phyloP scores from a whole-genome alignment of 2,113 vertebrate genomes.

The Oncorhynchus nerka region DNA sequence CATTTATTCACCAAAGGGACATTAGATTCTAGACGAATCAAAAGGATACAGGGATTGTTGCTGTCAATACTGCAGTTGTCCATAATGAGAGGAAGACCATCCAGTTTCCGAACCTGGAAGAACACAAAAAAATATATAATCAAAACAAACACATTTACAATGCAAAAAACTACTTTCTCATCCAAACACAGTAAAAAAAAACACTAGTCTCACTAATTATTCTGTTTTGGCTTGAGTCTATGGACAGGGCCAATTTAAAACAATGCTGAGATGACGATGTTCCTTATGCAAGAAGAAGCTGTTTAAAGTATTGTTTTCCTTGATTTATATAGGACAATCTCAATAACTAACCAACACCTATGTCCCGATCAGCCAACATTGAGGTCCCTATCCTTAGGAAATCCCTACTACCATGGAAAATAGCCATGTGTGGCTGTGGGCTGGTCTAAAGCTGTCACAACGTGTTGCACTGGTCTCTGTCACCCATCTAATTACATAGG shows the following conservation, averaged over 20 bases:
- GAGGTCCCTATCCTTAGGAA: conserved; percentile 14
- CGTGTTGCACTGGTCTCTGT: conserved; percentile 59
- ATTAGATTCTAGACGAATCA: too few relatives aligned
- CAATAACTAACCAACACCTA: background rate
- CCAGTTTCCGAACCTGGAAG: conserved; percentile 83
- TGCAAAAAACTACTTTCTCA: background rate
- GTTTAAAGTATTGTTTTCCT: background rate
- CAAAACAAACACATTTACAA: background rate
- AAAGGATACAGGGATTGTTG: conserved; percentile 99
- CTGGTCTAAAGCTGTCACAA: conserved; percentile 44
- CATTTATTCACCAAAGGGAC: too few relatives aligned
- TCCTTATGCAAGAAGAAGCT: background rate
- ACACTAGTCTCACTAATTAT: background rate
- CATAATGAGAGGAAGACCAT: conserved; percentile 90
- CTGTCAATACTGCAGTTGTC: conserved; percentile 93
- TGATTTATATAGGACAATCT: conserved; percentile 6
- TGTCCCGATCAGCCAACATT: background rate
- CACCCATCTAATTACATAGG: conserved; percentile 48
- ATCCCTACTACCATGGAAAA: conserved; percentile 4
- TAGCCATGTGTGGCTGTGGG: conserved; percentile 50
- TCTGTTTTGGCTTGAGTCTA: background rate
- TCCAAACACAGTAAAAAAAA: background rate
- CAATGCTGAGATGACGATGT: background rate
- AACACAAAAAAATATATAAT: conserved; percentile 15
- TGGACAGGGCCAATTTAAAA: background rate